Conservation (phyloP, 1,140 invertebrate genomes). For the Eueides isabella region DNA sequence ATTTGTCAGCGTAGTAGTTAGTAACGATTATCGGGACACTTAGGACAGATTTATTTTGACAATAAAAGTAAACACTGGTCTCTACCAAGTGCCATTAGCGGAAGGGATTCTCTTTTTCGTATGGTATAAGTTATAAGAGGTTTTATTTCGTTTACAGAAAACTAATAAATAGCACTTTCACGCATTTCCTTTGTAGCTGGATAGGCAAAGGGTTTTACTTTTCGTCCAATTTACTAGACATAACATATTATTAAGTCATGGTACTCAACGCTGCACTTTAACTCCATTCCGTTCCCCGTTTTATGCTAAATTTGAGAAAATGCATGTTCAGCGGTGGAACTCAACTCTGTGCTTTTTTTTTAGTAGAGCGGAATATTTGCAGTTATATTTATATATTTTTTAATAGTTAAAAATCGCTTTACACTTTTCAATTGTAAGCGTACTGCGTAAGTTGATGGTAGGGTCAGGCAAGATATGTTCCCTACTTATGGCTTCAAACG, state of each 20-base stretch:
- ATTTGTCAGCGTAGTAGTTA: slow-evolving; percentile 67
- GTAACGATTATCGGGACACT: slow-evolving; percentile 74
- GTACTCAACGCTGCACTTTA: too few species aligned
- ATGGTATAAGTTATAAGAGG: slow-evolving; percentile 24
- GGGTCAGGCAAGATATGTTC: slow-evolving; percentile 64
- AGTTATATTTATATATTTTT: too few species aligned
- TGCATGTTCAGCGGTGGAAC: too few species aligned
- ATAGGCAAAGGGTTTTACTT: too few species aligned
- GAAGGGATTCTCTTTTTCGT: slow-evolving; percentile 53
- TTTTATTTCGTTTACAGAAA: not conserved
- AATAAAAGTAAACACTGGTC: slow-evolving; percentile 78
- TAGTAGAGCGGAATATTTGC: too few species aligned
- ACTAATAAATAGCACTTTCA: too few species aligned
- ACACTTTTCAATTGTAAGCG: not conserved
- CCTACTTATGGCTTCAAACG: slow-evolving; percentile 57
- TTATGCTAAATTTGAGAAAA: too few species aligned
- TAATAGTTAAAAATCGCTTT: not conserved
- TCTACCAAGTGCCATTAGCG: slow-evolving; percentile 67
- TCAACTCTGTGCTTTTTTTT: too few species aligned
- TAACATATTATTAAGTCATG: too few species aligned
- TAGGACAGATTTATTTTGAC: slow-evolving; percentile 79
- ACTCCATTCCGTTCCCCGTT: too few species aligned
- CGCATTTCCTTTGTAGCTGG: too few species aligned
- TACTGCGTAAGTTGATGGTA: slow-evolving; percentile 68
- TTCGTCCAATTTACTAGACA: too few species aligned